Base-by-base conservation (phyloP, 2,888 invertebrate genomes). In the Synergus itoensis region DNA sequence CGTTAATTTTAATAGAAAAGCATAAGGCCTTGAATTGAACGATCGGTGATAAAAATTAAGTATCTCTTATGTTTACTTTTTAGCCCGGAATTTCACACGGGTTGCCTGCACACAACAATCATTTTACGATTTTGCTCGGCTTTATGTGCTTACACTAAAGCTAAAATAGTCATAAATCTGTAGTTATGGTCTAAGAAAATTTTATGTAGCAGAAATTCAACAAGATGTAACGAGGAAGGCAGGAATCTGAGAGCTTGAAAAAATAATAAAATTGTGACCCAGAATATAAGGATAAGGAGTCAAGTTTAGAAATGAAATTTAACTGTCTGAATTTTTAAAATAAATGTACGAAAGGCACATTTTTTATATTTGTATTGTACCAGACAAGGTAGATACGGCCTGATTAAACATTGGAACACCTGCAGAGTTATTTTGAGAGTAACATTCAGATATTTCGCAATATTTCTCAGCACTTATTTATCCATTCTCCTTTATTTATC, bases 81-180 rank as follows among this genome's bases (percentile, higher is more conserved):
- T 45, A 73, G 73, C 53, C 40, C 16, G 16, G 36, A 53, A 16
- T 45, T 73, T 73, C 69, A 53, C 21, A 73, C 53, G 45, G 48
- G 53, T n/a, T 73, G n/a, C 36, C 53, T 73, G 18, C 53, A 48
- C n/a, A 36, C 53, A 73, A 73, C 36, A 73, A 36, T 73, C 53
- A 36, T 53, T 73, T 73, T 53, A 73, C 73, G 73, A 73, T 73
- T 73, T 73, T 53, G 28, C 36, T 73, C 36, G n/a, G 21, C 28
- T 73, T 53, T 73, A 73, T 73, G 73, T 53, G 73, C 73, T 73
- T 53, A 73, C 73, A 73, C 73, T 53, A n/a, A 53, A 28, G 36
- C 73, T 73, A 53, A 36, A 73, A 73, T 48, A 73, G 48, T 53
- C 53, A 73, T 73, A n/a, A 69, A 69, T 69, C 73, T 73, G 36